Conservation (phyloP, 2,888 invertebrate genomes). For the Leptopterna dolabrata region DNA sequence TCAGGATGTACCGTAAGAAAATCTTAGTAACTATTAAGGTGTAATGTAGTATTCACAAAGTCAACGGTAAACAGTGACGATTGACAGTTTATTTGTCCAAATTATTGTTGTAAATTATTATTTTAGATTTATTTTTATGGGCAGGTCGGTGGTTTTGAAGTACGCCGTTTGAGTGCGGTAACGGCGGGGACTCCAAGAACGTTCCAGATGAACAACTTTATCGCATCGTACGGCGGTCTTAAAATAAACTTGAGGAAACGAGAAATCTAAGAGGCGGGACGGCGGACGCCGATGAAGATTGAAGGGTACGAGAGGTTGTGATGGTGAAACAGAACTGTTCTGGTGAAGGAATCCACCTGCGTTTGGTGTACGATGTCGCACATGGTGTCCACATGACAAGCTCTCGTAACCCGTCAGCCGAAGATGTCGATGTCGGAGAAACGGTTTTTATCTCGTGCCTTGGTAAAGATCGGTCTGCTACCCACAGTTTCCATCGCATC, state of each 20-base stretch:
- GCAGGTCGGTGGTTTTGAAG: too few species aligned
- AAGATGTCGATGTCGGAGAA: background rate
- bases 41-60: too few species aligned
- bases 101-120: too few species aligned
- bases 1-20: too few species aligned
- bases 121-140: too few species aligned
- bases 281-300: background rate
- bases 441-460: background rate
- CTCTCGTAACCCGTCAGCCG: background rate
- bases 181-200: background rate
- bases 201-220: background rate
- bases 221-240: background rate
- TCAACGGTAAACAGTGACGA: too few species aligned
- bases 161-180: too few species aligned
- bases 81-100: too few species aligned
- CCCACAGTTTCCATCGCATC: too few species aligned
- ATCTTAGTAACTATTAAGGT: too few species aligned
- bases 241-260: background rate
- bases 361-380: background rate
- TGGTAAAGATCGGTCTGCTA: background rate
- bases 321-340: background rate
- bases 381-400: constrained; percentile 3
- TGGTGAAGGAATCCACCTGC: background rate
- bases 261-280: background rate
- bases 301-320: background rate